Conservation (phyloP, 2,113 vertebrate genomes). For the Melanerpes formicivorus region DNA sequence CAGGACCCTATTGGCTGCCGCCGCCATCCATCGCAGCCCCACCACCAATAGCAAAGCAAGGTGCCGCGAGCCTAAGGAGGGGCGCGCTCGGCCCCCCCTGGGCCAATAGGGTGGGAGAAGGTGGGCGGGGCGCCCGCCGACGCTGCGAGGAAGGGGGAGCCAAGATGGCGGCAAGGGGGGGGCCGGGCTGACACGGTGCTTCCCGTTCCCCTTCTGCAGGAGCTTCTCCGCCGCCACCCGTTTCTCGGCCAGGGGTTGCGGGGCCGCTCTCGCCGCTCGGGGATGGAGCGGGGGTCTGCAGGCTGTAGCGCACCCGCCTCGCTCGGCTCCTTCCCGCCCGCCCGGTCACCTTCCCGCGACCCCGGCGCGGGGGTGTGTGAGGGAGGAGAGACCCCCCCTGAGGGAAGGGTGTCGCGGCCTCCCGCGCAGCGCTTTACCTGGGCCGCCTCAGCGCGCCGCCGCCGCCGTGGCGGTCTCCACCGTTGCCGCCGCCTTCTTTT, state of each 20-base stretch:
- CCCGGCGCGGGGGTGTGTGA: not conserved
- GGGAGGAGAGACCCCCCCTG: slow-evolving; percentile 17
- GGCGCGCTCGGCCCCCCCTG: not conserved
- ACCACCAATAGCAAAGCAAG: not conserved
- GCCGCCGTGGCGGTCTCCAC: slow-evolving; percentile 36
- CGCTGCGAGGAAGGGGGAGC: slow-evolving; percentile 23
- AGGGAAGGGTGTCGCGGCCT: slow-evolving; percentile 16
- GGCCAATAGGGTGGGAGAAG: slow-evolving; percentile 58
- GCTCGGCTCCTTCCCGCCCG: slow-evolving; percentile 4
- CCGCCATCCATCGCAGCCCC: not conserved
- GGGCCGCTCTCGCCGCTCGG: not conserved
- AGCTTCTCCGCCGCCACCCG: not conserved
- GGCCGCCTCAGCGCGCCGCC: slow-evolving; percentile 8
- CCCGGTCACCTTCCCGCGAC: slow-evolving; percentile 47
- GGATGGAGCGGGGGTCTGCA: not conserved
- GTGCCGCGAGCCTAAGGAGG: accelerated
- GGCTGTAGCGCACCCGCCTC: slow-evolving; percentile 12
- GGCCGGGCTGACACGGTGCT: slow-evolving; percentile 15
- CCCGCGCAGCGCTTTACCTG: slow-evolving; percentile 46
- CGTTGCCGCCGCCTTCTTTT: not conserved
- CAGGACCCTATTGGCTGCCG: not conserved
- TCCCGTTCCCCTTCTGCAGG: not conserved
- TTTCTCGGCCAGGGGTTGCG: not conserved
- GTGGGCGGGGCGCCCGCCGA: slow-evolving; percentile 30
- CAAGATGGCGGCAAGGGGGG: slow-evolving; percentile 77